A percentile compares a stretch with the other conserved stretches of the same genome.
Evolutionary conservation across 2,113 vertebrate species (phyloP).

Genomic region (Ptyas mucosa): DNA sequence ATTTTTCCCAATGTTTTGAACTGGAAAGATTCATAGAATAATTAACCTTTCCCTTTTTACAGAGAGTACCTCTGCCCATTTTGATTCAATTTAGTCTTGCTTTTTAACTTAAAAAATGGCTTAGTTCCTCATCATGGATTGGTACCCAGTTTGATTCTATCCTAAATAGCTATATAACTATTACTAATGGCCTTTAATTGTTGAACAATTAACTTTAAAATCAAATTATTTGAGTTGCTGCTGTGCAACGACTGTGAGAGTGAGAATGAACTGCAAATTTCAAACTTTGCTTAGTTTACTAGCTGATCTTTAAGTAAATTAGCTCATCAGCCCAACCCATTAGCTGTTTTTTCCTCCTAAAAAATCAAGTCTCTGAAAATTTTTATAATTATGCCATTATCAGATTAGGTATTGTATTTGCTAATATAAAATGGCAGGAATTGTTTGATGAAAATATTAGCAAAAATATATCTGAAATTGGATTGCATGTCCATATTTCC

Average conservation of each 20-base stretch:
- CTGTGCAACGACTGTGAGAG: background rate
- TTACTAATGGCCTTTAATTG: background rate
- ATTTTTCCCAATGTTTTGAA: background rate
- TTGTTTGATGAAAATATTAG: background rate
- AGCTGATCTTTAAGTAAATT: background rate
- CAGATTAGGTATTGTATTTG: background rate
- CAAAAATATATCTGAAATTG: background rate
- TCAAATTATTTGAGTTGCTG: background rate
- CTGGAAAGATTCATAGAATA: background rate
- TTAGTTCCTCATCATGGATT: background rate
- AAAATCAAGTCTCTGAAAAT: background rate
- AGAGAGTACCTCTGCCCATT: background rate
- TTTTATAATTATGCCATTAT: background rate
- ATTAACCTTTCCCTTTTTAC: background rate
- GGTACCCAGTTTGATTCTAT: background rate
- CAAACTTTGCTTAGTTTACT: background rate
- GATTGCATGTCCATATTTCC: background rate
- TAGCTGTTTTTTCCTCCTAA: rapidly evolving
- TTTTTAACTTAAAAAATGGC: background rate
- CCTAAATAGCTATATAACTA: background rate
- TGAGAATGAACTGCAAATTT: background rate
- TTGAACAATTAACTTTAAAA: background rate
- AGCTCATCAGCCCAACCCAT: background rate
- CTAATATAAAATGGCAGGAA: background rate
- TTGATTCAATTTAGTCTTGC: background rate